phyloP scores from a whole-genome alignment of 2,888 invertebrate genomes.

The Cepaea hortensis region DNA sequence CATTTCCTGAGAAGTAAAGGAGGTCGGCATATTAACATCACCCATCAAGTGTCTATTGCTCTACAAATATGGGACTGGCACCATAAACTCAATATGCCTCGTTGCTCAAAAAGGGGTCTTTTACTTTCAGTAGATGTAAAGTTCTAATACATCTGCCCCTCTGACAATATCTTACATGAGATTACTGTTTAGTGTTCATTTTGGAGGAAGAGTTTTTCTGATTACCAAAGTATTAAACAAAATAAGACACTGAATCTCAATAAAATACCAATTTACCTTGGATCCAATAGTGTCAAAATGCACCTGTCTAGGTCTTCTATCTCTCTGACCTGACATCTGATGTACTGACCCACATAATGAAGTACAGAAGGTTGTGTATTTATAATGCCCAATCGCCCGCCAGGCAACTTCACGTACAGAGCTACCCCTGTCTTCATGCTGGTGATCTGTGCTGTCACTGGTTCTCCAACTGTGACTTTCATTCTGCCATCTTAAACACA shows the following conservation, averaged over 20 bases:
- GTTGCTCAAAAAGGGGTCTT: too few relatives aligned
- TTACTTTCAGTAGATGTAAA: too few relatives aligned
- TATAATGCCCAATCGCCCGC: slow-evolving; percentile 30
- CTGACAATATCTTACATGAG: too few relatives aligned
- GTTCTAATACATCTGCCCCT: too few relatives aligned
- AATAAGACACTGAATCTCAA: not conserved
- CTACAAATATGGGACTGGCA: too few relatives aligned
- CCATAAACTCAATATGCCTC: too few relatives aligned
- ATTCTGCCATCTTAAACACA: slow-evolving; percentile 13
- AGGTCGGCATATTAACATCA: too few relatives aligned
- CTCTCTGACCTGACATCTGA: slow-evolving; percentile 21
- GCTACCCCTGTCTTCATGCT: slow-evolving; percentile 31
- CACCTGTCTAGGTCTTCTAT: slow-evolving; percentile 18
- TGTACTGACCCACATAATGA: slow-evolving; percentile 41
- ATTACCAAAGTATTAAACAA: too few relatives aligned
- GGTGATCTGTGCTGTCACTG: slow-evolving; percentile 39
- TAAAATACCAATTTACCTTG: slow-evolving; percentile 8
- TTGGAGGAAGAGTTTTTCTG: too few relatives aligned
- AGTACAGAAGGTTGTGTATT: slow-evolving; percentile 26
- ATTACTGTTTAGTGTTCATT: too few relatives aligned
- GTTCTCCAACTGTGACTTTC: slow-evolving; percentile 15
- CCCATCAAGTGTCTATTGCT: too few relatives aligned
- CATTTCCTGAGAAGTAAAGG: too few relatives aligned
- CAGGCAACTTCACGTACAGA: slow-evolving; percentile 36
- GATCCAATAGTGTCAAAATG: slow-evolving; percentile 18